Base-by-base conservation (phyloP, 2,888 invertebrate species). In the Camptogramma bilineatum region DNA sequence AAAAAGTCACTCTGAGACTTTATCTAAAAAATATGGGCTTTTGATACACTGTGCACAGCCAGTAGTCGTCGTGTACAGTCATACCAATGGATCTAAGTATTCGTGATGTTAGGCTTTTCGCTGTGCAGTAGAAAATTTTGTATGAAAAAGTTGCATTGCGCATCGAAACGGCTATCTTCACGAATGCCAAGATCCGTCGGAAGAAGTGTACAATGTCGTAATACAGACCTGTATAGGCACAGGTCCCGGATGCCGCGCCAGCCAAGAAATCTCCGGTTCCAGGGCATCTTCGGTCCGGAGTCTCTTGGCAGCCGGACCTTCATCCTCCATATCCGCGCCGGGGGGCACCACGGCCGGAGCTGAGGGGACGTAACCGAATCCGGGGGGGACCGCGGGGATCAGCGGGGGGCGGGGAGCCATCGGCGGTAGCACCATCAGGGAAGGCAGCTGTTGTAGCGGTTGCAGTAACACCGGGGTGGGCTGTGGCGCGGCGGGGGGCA, bases 251-350 rank as follows among this genome's bases (percentile, higher is more conserved):
- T 93, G 88, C 0, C 87, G 61, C 0, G 84, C 81, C 46, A 88
- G 74, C 90, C 89, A 91, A 18, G 80, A 62, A 60, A 95, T 94
- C 91, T 99, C 99, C 0, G 99, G 97, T 72, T 99, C 96, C 8
- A 99, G 94, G 52, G 97, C 96, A 81, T 99, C 99, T 86, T 99
- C 99, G 0, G 97, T 98, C 69, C 98, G 95, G 66, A 96, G 91
- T 83, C 98, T 97, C 91, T 99, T 99, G 31, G 95, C 94, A 0
- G 96, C 95, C 0, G 98, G 98, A 76, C 97, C 98, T 64, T 98
- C 98, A 18, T 97, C 97, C 24, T 92, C 85, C 77, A 69, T 62
- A 48, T 69, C 65, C 13, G 69, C 57, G 68, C 68, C 48, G 24
- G 74, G 73, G 46, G 78, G 70, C 24, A 69, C 69, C 21, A 21